Evolutionary conservation across 2,113 vertebrate species (phyloP).

Genomic region (Petrocephalus microphthalmus): DNA sequence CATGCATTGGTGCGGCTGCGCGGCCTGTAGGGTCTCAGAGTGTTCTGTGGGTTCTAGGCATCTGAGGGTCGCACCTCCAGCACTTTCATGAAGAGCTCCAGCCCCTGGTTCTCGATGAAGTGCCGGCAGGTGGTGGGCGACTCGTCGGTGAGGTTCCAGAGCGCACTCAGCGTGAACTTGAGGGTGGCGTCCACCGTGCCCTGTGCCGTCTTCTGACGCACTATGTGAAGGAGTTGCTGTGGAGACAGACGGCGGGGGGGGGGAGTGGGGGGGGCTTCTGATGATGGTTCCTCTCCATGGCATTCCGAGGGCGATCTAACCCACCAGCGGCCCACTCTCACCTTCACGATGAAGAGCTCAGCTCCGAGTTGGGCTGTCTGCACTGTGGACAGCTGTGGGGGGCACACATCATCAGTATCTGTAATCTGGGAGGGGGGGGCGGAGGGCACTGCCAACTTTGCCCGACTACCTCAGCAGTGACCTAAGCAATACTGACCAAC

Average conservation of each 20-base stretch:
- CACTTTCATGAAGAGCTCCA: conserved; percentile 95
- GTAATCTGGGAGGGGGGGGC: background rate
- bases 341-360: conserved; percentile 94
- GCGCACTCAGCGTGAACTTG: conserved; percentile 93
- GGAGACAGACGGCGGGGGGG: background rate
- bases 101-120: conserved; percentile 96
- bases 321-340: conserved; percentile 43
- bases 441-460: too few relatives aligned
- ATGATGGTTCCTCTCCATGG: background rate
- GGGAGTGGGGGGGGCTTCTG: background rate
- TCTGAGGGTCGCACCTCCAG: conserved; percentile 72
- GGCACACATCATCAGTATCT: background rate
- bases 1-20: background rate
- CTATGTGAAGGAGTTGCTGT: conserved; percentile 97
- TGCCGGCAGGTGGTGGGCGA: conserved; percentile 97
- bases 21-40: background rate
- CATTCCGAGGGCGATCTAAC: background rate
- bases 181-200: conserved; percentile 91
- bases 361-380: conserved; percentile 94
- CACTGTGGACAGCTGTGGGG: conserved; percentile 85
- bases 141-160: conserved; percentile 98
- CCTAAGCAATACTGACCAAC: background rate
- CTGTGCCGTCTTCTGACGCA: conserved; percentile 91
- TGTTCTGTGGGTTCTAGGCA: background rate
- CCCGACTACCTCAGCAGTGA: background rate